A percentile compares a stretch with the other conserved stretches of the same genome.
Evolutionary conservation across 37 sponge, comb jelly and placozoan genomes (phyloP).

Genomic region (Eunapius fragilis): DNA sequence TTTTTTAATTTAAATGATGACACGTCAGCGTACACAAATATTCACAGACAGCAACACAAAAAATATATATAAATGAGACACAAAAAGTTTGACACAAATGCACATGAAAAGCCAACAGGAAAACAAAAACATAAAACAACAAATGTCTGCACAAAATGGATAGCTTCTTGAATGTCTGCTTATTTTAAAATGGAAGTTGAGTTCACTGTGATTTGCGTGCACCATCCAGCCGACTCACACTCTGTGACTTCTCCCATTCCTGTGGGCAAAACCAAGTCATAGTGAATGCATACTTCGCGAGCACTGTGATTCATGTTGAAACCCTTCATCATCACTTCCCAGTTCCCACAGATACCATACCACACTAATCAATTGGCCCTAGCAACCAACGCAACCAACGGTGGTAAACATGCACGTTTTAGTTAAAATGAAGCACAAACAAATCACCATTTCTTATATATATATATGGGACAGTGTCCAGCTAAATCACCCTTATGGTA

Average conservation of each 20-base stretch:
- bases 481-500: too few species aligned
- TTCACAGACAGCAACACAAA: not conserved
- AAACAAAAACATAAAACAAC: not conserved
- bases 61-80: not conserved
- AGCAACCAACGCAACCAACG: too few species aligned
- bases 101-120: not conserved
- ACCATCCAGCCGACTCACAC: not conserved
- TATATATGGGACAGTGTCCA: too few species aligned
- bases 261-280: not conserved
- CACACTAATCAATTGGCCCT: too few species aligned
- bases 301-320: too few species aligned
- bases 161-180: too few species aligned
- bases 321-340: too few species aligned
- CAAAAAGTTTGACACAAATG: not conserved
- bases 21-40: not conserved
- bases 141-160: not conserved
- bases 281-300: not conserved
- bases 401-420: too few species aligned
- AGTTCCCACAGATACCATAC: too few species aligned
- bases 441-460: too few species aligned
- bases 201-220: not conserved
- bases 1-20: not conserved
- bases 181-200: not conserved
- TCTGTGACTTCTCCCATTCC: not conserved
- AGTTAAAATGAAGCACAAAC: too few species aligned